Conservation (phyloP, 2,113 vertebrate species). For the Malaclemys terrapin region DNA sequence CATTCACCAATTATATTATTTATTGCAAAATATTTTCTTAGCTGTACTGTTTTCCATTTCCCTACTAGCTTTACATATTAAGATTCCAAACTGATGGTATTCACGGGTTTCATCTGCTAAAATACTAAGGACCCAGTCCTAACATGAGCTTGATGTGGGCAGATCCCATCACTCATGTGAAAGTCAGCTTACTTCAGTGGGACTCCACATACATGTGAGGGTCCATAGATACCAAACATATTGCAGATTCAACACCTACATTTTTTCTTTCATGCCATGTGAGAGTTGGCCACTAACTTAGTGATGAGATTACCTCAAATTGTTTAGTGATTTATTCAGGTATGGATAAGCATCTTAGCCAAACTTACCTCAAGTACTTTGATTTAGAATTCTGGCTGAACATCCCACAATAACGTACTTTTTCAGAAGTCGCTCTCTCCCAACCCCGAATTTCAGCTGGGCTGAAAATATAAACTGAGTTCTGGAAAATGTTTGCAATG, state of each 20-base stretch:
- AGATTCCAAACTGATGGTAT: background rate
- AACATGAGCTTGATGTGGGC: background rate
- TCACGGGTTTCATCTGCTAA: background rate
- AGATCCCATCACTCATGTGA: background rate
- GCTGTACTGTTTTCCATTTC: background rate
- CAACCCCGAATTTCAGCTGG: fast-evolving
- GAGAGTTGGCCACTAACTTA: background rate
- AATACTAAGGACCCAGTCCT: background rate
- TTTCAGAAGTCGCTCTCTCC: background rate
- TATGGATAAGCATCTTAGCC: background rate
- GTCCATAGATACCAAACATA: background rate
- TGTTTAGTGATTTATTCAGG: background rate
- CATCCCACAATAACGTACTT: background rate
- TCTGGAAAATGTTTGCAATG: background rate
- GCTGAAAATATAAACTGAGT: background rate
- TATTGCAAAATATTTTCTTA: background rate
- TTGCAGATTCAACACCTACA: background rate
- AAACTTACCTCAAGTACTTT: background rate
- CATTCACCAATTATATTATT: background rate
- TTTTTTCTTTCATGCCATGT: background rate
- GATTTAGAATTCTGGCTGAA: background rate
- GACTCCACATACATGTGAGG: background rate
- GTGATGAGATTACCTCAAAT: background rate
- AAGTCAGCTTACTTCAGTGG: background rate
- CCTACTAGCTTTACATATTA: background rate